Evolutionary conservation across 2,113 vertebrate genomes (phyloP), one percentile per base, ranked within the genome.

Genomic region (Carlito syrichta): DNA sequence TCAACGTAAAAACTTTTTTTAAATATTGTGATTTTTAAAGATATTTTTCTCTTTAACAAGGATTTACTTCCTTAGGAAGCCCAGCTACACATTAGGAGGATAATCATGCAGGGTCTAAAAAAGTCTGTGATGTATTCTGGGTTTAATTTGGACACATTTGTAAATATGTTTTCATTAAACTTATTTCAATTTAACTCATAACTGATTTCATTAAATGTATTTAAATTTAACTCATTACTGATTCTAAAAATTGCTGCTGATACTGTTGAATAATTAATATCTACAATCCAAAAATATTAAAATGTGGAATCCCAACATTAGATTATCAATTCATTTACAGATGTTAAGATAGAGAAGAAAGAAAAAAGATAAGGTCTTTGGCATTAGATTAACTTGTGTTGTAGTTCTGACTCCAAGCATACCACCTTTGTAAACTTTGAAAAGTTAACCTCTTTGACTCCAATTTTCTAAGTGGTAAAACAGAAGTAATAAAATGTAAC

Each of bases 371-470:
- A 84, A 76, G 30, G 56, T 66, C 30, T 95, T 93, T n/a, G 23
- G 5, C 23, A 23, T 91, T 71, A 54, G 7, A 93, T 95, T 79
- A 94, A 66, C 38, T 91, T 78, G 16, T 52, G 10, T 52, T 91
- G 76, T 76, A 54, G 25, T 68, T 22, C 25, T 85, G 43, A 79
- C 20, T 84, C 22, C 27, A 79, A 73, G 11, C 48, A 91, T 85
- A 66, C 40, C 35, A 86, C 32, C 30, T 92, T 86, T 58, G 66
- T 63, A 86, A 95, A 87, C 25, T 74, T 52, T 89, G 27, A n/a
- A 95, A 89, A 95, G 9, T 95, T 86, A 94, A 71, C 85, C n/a
- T 68, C 22, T 92, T 82, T 89, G 74, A 52, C 17, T 94, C 20
- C 50, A 73, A 54, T 86, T 91, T 96, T 96, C 93, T 66, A 83